These are phyloP conservation scores for Temnothorax rugatulus DNA, from an alignment of 2,888 invertebrate genomes.

Conservation along the genomic window DNA sequence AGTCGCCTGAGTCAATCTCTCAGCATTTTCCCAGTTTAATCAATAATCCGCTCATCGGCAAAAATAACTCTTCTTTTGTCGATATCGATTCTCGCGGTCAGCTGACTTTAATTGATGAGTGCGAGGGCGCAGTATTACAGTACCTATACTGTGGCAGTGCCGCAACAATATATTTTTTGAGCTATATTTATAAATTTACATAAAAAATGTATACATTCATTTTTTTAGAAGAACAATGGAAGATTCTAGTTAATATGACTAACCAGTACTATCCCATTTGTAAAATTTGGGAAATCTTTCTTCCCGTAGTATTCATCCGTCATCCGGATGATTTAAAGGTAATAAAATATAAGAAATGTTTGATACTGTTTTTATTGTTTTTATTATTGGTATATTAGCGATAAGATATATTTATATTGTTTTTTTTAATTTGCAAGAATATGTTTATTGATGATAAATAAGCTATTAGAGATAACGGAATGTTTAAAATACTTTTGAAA, in stretches of 20 bases:
- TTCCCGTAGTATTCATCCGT: too few relatives aligned
- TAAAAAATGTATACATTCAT: not conserved
- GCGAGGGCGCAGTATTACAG: too few relatives aligned
- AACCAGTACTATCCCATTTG: not conserved
- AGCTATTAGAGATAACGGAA: not conserved
- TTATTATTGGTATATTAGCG: not conserved
- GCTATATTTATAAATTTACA: not conserved
- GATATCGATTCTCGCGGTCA: too few relatives aligned
- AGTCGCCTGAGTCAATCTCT: too few relatives aligned
- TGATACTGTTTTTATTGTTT: not conserved
- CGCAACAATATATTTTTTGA: not conserved
- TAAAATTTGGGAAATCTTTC: too few relatives aligned
- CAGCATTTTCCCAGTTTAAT: too few relatives aligned
- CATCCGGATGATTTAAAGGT: slow-evolving; percentile 18
- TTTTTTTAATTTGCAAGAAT: not conserved
- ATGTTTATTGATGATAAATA: too few relatives aligned
- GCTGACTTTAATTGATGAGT: too few relatives aligned
- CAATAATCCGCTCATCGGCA: too few relatives aligned
- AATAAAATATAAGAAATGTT: not conserved
- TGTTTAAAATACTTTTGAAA: not conserved
- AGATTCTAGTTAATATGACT: not conserved
- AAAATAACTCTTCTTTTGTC: too few relatives aligned
- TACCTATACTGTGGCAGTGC: too few relatives aligned
- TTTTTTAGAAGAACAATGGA: not conserved
- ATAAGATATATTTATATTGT: not conserved